Conservation (phyloP, 2,888 invertebrate species). For the Mythimna albipuncta region DNA sequence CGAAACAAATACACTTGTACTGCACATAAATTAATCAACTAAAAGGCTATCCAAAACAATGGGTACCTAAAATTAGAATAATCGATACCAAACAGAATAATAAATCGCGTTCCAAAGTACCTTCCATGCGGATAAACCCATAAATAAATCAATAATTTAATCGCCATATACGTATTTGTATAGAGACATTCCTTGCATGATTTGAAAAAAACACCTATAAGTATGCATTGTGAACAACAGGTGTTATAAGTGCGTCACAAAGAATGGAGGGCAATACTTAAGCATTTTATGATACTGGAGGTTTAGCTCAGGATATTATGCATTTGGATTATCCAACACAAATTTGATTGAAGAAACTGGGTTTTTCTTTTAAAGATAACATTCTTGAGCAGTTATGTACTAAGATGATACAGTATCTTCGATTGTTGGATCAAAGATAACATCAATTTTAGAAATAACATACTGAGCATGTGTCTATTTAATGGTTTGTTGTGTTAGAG, state of each 20-base stretch:
- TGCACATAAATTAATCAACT: slow-evolving; percentile 17
- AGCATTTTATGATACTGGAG: slow-evolving; percentile 13
- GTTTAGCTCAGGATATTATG: neutral
- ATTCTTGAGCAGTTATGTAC: neutral
- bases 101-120: slow-evolving; percentile 13
- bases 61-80: slow-evolving; percentile 49
- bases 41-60: slow-evolving; percentile 12
- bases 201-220: slow-evolving; percentile 14
- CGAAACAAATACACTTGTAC: neutral
- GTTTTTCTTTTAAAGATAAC: neutral
- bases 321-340: neutral
- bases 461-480: neutral
- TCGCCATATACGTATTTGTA: slow-evolving; percentile 9
- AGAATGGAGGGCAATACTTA: slow-evolving; percentile 38
- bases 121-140: neutral
- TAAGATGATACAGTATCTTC: neutral
- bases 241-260: slow-evolving; percentile 36
- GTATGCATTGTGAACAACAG: slow-evolving; percentile 37
- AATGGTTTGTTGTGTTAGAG: neutral
- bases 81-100: slow-evolving; percentile 52
- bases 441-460: neutral
- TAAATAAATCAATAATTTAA: slow-evolving; percentile 31
- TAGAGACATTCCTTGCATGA: slow-evolving; percentile 17
- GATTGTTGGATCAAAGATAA: neutral
- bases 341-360: neutral